Percentiles rank a stretch among this genome's conserved stretches.
phyloP scores from a whole-genome alignment of 2,113 vertebrate genomes.

The Saguinus imperator region DNA sequence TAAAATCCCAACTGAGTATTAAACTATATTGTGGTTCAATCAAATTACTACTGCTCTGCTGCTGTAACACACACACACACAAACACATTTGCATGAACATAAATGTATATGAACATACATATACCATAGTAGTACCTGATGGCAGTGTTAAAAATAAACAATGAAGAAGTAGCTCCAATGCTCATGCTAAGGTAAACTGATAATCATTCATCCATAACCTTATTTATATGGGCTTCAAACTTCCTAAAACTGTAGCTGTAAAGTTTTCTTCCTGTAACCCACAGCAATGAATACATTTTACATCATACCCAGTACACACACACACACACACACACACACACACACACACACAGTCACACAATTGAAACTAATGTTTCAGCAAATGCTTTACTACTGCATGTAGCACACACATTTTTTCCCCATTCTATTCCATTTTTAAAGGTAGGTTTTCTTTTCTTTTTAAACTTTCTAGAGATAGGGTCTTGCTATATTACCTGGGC shows the following conservation, averaged over 20 bases:
- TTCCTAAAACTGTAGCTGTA: not conserved
- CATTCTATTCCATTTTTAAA: not conserved
- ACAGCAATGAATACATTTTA: not conserved
- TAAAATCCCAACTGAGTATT: constrained; percentile 64
- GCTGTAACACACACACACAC: not conserved
- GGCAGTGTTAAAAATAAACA: not conserved
- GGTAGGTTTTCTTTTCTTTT: not conserved
- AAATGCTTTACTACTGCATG: not conserved
- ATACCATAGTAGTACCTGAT: not conserved
- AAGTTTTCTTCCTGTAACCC: not conserved
- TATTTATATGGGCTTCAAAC: not conserved
- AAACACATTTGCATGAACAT: not conserved
- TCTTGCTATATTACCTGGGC: not conserved
- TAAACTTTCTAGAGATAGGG: not conserved
- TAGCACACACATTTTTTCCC: not conserved
- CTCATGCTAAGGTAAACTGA: not conserved
- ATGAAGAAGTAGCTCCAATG: not conserved
- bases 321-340: not conserved
- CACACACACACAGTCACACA: not conserved
- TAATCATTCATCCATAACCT: not conserved
- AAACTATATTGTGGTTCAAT: constrained; percentile 45
- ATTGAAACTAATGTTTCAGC: not conserved
- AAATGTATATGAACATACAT: not conserved
- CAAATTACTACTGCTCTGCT: constrained; percentile 28
- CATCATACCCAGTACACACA: not conserved